Evolutionary conservation across 2,888 invertebrate species (phyloP).

Genomic region (Nudaria mundana): DNA sequence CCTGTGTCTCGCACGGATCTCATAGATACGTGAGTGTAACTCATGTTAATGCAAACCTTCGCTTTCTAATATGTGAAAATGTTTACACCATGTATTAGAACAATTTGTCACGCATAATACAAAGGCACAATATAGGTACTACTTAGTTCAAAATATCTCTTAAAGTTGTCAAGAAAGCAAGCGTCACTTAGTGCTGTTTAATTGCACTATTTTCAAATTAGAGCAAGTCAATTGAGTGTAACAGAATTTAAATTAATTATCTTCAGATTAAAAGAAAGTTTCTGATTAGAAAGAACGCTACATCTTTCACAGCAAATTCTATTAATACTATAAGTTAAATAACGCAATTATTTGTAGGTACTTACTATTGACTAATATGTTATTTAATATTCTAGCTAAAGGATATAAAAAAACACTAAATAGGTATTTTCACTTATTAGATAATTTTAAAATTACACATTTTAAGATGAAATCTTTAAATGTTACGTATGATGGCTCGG

Average conservation of each 20-base stretch:
- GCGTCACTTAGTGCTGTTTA: slow-evolving; percentile 24
- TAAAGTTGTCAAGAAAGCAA: too few relatives aligned
- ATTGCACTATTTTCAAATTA: slow-evolving; percentile 54
- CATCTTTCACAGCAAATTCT: not conserved
- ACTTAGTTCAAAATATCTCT: too few relatives aligned
- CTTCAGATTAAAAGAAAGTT: slow-evolving; percentile 12
- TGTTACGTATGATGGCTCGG: slow-evolving; percentile 28
- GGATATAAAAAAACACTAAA: too few relatives aligned
- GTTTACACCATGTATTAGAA: slow-evolving; percentile 40
- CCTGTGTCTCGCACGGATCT: slow-evolving; percentile 35
- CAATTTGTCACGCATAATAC: slow-evolving; percentile 44
- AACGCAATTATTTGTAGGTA: too few relatives aligned
- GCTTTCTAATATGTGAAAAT: slow-evolving; percentile 77
- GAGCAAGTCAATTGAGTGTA: slow-evolving; percentile 47
- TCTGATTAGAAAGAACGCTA: slow-evolving; percentile 1
- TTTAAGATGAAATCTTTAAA: slow-evolving; percentile 19
- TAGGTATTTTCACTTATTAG: too few relatives aligned
- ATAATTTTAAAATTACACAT: too few relatives aligned
- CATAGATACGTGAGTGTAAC: slow-evolving; percentile 45
- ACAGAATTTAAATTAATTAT: slow-evolving; percentile 40
- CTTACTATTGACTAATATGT: too few relatives aligned
- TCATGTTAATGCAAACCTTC: slow-evolving; percentile 71
- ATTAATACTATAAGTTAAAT: not conserved
- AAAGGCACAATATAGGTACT: too few relatives aligned
- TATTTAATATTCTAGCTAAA: too few relatives aligned